Evolutionary conservation across 2,113 vertebrate species (phyloP), one percentile per base, ranked within the genome.

Genomic region (Brevimyrus niger): DNA sequence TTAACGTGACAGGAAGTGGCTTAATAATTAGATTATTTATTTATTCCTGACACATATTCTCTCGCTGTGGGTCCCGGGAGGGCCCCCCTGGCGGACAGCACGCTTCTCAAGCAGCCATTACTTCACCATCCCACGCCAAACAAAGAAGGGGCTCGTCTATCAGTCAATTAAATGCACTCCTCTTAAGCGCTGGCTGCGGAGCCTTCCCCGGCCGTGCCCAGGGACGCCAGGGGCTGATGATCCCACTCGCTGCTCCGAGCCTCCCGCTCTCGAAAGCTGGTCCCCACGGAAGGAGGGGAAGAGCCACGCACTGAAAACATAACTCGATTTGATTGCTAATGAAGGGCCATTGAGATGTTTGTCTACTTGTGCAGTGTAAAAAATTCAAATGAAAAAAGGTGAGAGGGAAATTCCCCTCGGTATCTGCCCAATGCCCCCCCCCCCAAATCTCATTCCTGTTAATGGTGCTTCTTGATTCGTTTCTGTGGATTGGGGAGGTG

Each of bases 21-120:
- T 97, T 97, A 97, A 97, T 97, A 97, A 97, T 97, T 97, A 97
- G 96, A 97, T 97, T 97, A 97, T 97, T 97, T 97, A 97, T 97
- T 97, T 97, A 97, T 97, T 97, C 97, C 96, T 97, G 97, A 98
- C 97, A 97, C 96, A 97, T 96, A 96, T 97, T 96, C 96, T 97
- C 96, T 95, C 96, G 95, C 97, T 96, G 96, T 96, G 96, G 93
- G 96, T 97, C 96, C 96, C 97, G 90, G 94, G 97, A 97, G 93
- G 96, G 21, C 85, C 96, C 96, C 96, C 96, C 93, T 95, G 94
- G 94, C 95, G 89, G 90, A 97, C 96, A 96, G 96, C 96, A 95
- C 94, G 95, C 96, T 96, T 97, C 96, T 96, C 96, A 96, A 96
- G 96, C 96, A 96, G 96, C 96, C 96, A 96, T 97, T 97, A 97